Percentiles rank a stretch among this genome's conserved stretches.
Conservation (phyloP, 2,888 invertebrate species). For the Lasioglossum malachurum region DNA sequence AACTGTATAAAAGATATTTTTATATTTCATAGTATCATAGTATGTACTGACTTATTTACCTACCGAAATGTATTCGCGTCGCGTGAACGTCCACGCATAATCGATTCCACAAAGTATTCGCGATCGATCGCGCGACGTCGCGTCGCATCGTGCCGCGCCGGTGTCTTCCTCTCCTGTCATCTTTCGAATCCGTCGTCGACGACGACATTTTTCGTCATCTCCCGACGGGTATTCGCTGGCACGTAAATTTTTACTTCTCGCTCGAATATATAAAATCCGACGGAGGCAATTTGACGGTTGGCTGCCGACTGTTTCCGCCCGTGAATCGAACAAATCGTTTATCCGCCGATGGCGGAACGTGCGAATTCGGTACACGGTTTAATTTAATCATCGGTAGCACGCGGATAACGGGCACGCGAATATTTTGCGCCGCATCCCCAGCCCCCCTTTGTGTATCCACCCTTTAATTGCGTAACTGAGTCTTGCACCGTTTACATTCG, state of each 20-base stretch:
- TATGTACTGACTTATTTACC: no score
- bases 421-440: conserved; percentile 36
- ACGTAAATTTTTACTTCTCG: conserved; percentile 7
- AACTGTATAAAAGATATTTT: no score
- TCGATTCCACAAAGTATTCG: conserved; percentile 15
- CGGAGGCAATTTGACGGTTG: conserved; percentile 35
- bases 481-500: conserved; percentile 28
- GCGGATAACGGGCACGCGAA: conserved; percentile 34
- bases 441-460: conserved; percentile 38
- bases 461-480: conserved; percentile 49
- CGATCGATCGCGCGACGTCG: not conserved
- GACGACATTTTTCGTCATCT: not conserved
- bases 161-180: not conserved
- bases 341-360: conserved; percentile 16
- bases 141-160: no score
- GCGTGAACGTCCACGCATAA: not conserved
- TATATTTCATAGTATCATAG: no score
- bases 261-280: conserved; percentile 24
- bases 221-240: not conserved
- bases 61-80: not conserved
- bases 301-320: conserved; percentile 26
- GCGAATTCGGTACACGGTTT: conserved; percentile 45
- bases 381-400: conserved; percentile 45
- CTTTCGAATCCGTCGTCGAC: not conserved
- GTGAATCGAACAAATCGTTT: conserved; percentile 43